Conservation (phyloP, 2,113 vertebrate genomes). For the Petrocephalus microphthalmus region DNA sequence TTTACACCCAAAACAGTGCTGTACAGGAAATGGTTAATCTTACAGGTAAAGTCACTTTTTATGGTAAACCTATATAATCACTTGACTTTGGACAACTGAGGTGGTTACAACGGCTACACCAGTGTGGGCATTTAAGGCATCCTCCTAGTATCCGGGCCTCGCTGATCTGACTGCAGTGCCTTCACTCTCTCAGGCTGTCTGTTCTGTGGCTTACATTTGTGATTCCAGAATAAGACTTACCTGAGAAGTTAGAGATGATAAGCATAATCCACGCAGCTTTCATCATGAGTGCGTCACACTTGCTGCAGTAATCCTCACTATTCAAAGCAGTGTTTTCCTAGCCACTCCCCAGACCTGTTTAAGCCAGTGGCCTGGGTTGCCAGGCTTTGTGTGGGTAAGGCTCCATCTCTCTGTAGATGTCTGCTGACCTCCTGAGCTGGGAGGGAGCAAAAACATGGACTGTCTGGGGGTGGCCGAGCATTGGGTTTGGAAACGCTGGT, state of each 20-base stretch:
- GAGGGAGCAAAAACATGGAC: not conserved
- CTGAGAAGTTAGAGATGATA: not conserved
- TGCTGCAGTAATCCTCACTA: not conserved
- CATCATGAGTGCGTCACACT: not conserved
- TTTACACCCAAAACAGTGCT: not conserved
- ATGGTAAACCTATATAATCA: not conserved
- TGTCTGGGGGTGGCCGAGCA: not conserved
- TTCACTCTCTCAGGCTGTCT: not conserved
- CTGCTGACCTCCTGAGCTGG: not conserved
- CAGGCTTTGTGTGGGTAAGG: not conserved
- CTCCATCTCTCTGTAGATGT: not conserved
- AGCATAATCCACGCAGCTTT: not conserved
- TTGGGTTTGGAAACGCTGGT: not conserved
- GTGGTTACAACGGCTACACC: not conserved
- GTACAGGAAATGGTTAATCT: not conserved
- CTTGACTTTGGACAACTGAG: not conserved
- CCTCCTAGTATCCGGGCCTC: not conserved
- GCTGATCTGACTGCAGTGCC: not conserved
- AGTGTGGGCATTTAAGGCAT: not conserved
- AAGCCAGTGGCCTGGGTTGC: not conserved
- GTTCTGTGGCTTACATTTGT: not conserved
- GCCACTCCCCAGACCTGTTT: not conserved
- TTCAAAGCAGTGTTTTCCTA: not conserved
- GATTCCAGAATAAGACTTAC: not conserved
- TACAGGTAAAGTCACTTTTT: not conserved